Evolutionary conservation across 2,888 invertebrate genomes (phyloP).

Genomic region (Thereva nobilitata): DNA sequence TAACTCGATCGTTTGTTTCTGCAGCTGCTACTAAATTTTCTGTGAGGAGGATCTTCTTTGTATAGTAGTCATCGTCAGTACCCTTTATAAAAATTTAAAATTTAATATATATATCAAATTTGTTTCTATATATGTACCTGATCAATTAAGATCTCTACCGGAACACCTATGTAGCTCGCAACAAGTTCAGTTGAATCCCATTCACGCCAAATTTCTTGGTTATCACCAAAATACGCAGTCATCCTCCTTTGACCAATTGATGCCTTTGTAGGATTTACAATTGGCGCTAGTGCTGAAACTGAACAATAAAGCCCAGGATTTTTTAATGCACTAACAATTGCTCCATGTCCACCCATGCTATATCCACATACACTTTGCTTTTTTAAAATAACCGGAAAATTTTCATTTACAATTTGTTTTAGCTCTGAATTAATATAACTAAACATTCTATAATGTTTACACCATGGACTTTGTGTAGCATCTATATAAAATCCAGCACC

Average conservation of each 20-base stretch:
- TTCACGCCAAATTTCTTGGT: constrained; percentile 68
- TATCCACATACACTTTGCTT: constrained; percentile 77
- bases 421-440: constrained; percentile 80
- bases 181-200: constrained; percentile 87
- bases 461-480: constrained; percentile 85
- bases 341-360: constrained; percentile 97
- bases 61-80: constrained; percentile 76
- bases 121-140: constrained; percentile 19
- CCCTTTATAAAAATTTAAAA: constrained; percentile 64
- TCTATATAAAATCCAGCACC: constrained; percentile 93
- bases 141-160: constrained; percentile 79
- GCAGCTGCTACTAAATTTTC: no score
- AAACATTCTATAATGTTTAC: constrained; percentile 55
- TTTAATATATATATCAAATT: no score
- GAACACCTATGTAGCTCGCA: constrained; percentile 78
- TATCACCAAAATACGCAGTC: constrained; percentile 72
- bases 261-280: constrained; percentile 79
- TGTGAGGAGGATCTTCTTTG: constrained; percentile 67
- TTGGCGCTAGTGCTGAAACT: constrained; percentile 91
- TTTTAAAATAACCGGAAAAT: constrained; percentile 67
- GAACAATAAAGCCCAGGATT: constrained; percentile 82
- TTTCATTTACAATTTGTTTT: constrained; percentile 68
- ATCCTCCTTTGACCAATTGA: constrained; percentile 87
- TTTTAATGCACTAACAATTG: constrained; percentile 80
- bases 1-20: no score